These are phyloP conservation scores for Nezara viridula DNA, from an alignment of 2,888 invertebrate species.

Conservation along the genomic window DNA sequence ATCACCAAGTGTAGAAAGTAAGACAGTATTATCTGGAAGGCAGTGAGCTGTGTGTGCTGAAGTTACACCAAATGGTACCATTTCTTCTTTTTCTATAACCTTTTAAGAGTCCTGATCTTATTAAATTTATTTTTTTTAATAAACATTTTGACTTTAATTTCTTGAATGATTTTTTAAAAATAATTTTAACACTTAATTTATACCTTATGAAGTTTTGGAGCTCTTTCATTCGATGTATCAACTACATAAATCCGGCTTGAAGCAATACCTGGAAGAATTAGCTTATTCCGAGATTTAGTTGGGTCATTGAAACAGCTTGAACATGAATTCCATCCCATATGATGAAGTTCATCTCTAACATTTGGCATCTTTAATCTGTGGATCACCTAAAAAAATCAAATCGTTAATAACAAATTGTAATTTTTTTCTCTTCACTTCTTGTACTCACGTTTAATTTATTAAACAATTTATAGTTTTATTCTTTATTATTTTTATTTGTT, in stretches of 20 bases:
- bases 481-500: too few relatives aligned
- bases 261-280: conserved; percentile 86
- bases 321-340: conserved; percentile 97
- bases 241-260: conserved; percentile 88
- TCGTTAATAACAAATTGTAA: background rate
- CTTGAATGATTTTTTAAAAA: background rate
- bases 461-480: too few relatives aligned
- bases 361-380: conserved; percentile 85
- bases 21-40: conserved; percentile 91
- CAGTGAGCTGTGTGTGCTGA: conserved; percentile 96
- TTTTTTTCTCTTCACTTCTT: too few relatives aligned
- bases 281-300: conserved; percentile 77
- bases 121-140: background rate
- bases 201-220: conserved; percentile 83
- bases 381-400: conserved; percentile 78
- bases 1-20: conserved; percentile 96
- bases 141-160: background rate
- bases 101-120: conserved; percentile 68
- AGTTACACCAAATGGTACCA: conserved; percentile 82
- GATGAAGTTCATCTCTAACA: conserved; percentile 91
- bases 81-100: conserved; percentile 85
- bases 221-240: conserved; percentile 81
- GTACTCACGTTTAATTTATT: too few relatives aligned
- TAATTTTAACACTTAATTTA: conserved; percentile 48
- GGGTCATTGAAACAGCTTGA: conserved; percentile 84